phyloP scores from a whole-genome alignment of 2,113 vertebrate genomes.

The Paracanthobrama guichenoti region DNA sequence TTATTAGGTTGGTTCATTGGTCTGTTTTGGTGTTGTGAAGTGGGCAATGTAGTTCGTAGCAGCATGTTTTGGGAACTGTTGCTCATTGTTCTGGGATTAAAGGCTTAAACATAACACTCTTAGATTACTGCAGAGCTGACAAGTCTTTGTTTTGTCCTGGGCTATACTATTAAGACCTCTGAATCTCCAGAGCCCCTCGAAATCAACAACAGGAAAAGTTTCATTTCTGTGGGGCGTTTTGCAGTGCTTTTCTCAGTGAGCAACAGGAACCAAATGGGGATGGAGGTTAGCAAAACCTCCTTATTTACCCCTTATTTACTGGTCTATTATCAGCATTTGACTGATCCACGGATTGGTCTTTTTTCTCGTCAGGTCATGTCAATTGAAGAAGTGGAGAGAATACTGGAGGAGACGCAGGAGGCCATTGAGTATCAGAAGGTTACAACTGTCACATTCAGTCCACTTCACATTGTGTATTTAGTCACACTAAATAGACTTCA shows the following conservation, averaged over 20 bases:
- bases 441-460: constrained; percentile 32
- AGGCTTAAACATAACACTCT: constrained; percentile 68
- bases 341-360: neutral
- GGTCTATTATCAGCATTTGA: neutral
- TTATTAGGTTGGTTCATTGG: constrained; percentile 13
- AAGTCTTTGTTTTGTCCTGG: constrained; percentile 53
- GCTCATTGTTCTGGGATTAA: constrained; percentile 71
- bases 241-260: neutral
- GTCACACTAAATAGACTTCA: neutral
- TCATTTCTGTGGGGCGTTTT: neutral
- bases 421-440: constrained; percentile 92
- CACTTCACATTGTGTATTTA: neutral
- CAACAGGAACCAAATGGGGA: neutral
- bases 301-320: no score
- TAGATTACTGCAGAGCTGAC: constrained; percentile 59
- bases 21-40: neutral
- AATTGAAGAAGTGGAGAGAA: constrained; percentile 89
- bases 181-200: neutral
- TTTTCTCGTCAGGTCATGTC: constrained; percentile 84
- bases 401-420: constrained; percentile 95
- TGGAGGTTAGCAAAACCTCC: neutral
- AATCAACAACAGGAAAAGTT: neutral
- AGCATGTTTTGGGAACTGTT: constrained; percentile 58
- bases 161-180: constrained; percentile 40
- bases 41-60: constrained; percentile 30